A percentile compares a stretch with the other conserved stretches of the same genome.
Evolutionary conservation across 2,113 vertebrate genomes (phyloP).

Genomic region (Anoura caudifer): DNA sequence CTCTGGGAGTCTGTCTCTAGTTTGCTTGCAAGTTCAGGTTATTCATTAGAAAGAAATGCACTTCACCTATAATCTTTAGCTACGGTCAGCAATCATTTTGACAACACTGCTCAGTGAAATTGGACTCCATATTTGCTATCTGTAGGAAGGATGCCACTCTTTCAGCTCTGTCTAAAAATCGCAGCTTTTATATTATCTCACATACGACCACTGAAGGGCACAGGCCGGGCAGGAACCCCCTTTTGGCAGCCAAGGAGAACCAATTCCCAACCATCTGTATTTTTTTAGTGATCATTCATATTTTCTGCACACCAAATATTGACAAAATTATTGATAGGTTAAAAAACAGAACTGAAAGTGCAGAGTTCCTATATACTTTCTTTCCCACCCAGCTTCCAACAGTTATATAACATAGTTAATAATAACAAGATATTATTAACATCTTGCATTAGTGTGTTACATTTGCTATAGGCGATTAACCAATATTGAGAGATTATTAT

Average conservation of each 20-base stretch:
- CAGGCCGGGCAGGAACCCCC: background rate
- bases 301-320: background rate
- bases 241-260: background rate
- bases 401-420: background rate
- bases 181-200: background rate
- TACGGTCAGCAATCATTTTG: background rate
- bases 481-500: background rate
- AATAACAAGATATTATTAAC: background rate
- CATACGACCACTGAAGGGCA: background rate
- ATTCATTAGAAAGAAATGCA: background rate
- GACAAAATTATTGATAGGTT: background rate
- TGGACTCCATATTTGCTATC: rapidly evolving
- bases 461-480: background rate
- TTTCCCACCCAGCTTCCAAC: background rate
- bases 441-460: background rate
- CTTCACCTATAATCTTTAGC: background rate
- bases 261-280: background rate
- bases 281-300: background rate
- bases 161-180: background rate
- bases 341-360: background rate
- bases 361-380: background rate
- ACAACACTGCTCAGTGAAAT: background rate
- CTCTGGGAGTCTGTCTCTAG: too few relatives aligned
- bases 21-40: too few relatives aligned
- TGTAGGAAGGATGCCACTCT: rapidly evolving